Evolutionary conservation across 2,113 vertebrate species (phyloP).

Genomic region (Limanda limanda): DNA sequence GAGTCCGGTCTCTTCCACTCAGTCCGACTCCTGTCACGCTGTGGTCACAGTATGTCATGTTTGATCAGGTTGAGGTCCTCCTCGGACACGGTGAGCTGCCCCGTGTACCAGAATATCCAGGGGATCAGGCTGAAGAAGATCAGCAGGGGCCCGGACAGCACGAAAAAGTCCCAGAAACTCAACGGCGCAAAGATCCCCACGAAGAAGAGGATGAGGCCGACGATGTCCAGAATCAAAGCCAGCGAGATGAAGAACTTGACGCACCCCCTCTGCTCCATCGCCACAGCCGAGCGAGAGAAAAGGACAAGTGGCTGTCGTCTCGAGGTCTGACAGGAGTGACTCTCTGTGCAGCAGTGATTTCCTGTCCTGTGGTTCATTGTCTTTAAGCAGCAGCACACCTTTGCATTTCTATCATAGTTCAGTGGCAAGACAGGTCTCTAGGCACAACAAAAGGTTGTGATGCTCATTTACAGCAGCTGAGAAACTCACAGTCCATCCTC

Average conservation of each 20-base stretch:
- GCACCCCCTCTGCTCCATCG: slow-evolving; percentile 69
- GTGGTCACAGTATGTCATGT: slow-evolving; percentile 24
- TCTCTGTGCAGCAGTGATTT: not conserved
- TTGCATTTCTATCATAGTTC: slow-evolving; percentile 29
- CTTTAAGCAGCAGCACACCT: slow-evolving; percentile 32
- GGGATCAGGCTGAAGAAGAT: slow-evolving; percentile 88
- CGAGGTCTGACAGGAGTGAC: not conserved
- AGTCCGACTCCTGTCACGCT: accelerated
- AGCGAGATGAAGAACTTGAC: slow-evolving; percentile 70
- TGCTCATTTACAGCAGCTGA: not conserved
- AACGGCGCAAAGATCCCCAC: slow-evolving; percentile 83
- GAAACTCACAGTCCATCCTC: slow-evolving; percentile 24
- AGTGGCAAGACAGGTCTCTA: slow-evolving; percentile 36
- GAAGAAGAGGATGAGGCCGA: slow-evolving; percentile 84
- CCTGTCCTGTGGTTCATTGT: slow-evolving; percentile 17
- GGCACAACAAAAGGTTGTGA: slow-evolving; percentile 16
- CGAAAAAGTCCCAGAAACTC: slow-evolving; percentile 90
- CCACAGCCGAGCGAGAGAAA: not conserved
- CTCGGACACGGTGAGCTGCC: slow-evolving; percentile 82
- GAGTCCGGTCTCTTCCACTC: not conserved
- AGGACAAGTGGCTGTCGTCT: not conserved
- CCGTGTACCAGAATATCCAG: slow-evolving; percentile 91
- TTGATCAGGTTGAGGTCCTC: slow-evolving; percentile 75
- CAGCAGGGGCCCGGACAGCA: slow-evolving; percentile 85
- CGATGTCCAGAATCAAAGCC: slow-evolving; percentile 81